Evolutionary conservation across 1,140 invertebrate genomes (phyloP).

Genomic region (Drosophila pruinosa): DNA sequence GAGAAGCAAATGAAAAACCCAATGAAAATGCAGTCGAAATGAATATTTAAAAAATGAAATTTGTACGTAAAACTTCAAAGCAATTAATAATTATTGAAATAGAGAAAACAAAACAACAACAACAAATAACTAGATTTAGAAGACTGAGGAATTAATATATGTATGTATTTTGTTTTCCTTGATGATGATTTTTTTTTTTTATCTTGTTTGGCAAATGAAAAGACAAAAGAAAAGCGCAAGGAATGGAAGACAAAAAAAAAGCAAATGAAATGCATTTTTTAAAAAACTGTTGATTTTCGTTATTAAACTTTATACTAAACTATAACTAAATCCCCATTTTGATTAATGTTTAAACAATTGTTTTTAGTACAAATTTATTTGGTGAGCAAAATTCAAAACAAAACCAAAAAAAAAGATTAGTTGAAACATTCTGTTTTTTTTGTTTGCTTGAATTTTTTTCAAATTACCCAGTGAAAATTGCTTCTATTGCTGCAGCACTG

Average conservation of each 20-base stretch:
- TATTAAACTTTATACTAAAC: constrained; percentile 46
- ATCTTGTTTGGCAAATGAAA: constrained; percentile 20
- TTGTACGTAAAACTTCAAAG: constrained; percentile 75
- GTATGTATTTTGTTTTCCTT: constrained; percentile 20
- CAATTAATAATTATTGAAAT: constrained; percentile 24
- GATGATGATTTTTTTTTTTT: constrained; percentile 28
- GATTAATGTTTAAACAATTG: constrained; percentile 78
- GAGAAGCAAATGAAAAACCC: constrained; percentile 11
- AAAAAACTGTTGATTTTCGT: constrained; percentile 73
- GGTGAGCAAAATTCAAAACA: constrained; percentile 65
- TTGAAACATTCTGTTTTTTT: constrained; percentile 45
- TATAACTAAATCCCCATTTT: constrained; percentile 48
- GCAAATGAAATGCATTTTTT: constrained; percentile 42
- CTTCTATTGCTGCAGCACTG: constrained; percentile 29
- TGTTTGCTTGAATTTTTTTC: constrained; percentile 19
- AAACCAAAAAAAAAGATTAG: constrained; percentile 39
- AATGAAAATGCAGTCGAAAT: constrained; percentile 22
- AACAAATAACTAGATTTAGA: constrained; percentile 78
- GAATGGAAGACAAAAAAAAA: constrained; percentile 12
- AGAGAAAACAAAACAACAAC: constrained; percentile 44
- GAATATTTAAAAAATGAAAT: constrained; percentile 36
- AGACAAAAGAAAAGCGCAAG: constrained; percentile 22
- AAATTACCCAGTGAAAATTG: constrained; percentile 16
- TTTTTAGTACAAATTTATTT: constrained; percentile 73
- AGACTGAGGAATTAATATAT: constrained; percentile 72